These are phyloP conservation scores for Willowsia nigromaculata DNA, from an alignment of 2,888 invertebrate genomes.

Conservation along the genomic window DNA sequence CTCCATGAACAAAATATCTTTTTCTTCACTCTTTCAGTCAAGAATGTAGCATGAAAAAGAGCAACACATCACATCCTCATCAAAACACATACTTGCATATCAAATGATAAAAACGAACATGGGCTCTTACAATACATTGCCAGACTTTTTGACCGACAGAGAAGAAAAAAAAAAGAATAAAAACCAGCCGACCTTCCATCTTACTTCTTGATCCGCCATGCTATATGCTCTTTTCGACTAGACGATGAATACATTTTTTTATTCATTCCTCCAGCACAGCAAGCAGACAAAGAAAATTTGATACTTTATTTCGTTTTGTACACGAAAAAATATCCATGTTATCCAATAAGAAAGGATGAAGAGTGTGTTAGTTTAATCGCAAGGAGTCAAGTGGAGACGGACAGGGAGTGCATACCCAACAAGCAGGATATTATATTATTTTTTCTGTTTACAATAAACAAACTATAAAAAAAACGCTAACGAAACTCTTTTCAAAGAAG, in stretches of 20 bases:
- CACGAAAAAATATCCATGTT: background rate
- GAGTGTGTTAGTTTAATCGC: constrained; percentile 23
- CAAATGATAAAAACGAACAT: constrained; percentile 67
- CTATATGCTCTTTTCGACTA: background rate
- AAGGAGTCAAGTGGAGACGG: constrained; percentile 23
- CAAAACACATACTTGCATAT: constrained; percentile 60
- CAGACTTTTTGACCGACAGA: constrained; percentile 45
- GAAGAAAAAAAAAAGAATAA: constrained; percentile 13
- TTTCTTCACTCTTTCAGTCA: constrained; percentile 49
- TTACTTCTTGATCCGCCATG: constrained; percentile 52
- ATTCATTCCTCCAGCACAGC: constrained; percentile 23
- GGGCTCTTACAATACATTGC: constrained; percentile 25
- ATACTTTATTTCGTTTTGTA: constrained; percentile 52
- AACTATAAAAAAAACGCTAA: constrained; percentile 33
- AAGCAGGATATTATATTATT: background rate
- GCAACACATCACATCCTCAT: constrained; percentile 5
- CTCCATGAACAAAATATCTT: constrained; percentile 55
- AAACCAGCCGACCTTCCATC: constrained; percentile 54
- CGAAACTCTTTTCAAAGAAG: constrained; percentile 8
- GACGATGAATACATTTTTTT: background rate
- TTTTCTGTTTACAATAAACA: constrained; percentile 53
- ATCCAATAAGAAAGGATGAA: constrained; percentile 3
- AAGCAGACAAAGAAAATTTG: constrained; percentile 48
- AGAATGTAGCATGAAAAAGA: constrained; percentile 28
- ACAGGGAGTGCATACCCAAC: too few species aligned